A percentile compares a stretch with the other conserved stretches of the same genome.
Evolutionary conservation across 2,113 vertebrate species (phyloP).

Genomic region (Lanius collurio): DNA sequence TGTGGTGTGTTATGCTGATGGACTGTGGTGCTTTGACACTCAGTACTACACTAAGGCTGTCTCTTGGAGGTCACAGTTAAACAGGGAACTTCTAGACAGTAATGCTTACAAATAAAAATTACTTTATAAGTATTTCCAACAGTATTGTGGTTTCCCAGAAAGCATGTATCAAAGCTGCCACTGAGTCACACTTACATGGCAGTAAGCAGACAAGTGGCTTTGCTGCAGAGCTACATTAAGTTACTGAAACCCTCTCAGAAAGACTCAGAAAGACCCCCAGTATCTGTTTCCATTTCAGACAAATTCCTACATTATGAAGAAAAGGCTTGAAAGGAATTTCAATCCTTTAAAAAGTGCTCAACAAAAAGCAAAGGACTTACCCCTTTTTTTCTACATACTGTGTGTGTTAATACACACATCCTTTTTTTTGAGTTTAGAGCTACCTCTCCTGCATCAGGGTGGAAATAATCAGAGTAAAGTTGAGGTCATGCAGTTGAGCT

Average conservation of each 20-base stretch:
- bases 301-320: neutral
- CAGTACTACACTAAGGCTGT: neutral
- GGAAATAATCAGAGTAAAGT: neutral
- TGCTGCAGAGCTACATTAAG: neutral
- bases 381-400: neutral
- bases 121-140: neutral
- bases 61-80: neutral
- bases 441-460: neutral
- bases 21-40: neutral
- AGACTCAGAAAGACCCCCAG: neutral
- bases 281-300: neutral
- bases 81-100: neutral
- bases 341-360: neutral
- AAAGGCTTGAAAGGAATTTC: neutral
- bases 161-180: neutral
- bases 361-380: neutral
- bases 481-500: neutral
- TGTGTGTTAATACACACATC: neutral
- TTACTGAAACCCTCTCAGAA: neutral
- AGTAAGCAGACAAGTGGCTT: neutral
- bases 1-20: accelerated
- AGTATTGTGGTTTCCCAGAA: neutral
- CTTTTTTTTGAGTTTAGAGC: neutral
- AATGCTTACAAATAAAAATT: neutral
- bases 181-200: neutral